Conservation (phyloP, 2,113 vertebrate genomes). For the Brachypodius melanocephalos region DNA sequence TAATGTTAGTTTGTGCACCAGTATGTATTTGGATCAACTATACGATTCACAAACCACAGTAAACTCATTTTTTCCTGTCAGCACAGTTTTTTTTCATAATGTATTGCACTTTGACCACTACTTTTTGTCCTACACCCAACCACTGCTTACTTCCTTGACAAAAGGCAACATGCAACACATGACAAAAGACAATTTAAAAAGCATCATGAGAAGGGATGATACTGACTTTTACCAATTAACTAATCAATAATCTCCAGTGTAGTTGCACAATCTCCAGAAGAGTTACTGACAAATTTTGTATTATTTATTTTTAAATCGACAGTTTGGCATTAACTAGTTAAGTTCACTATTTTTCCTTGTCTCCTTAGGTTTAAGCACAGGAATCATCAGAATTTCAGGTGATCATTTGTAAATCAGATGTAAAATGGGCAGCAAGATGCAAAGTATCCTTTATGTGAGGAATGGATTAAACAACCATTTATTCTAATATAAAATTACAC, state of each 20-base stretch:
- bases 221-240: not conserved
- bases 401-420: not conserved
- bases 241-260: not conserved
- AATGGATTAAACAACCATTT: not conserved
- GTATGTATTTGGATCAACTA: not conserved
- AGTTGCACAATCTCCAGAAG: not conserved
- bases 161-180: not conserved
- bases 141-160: not conserved
- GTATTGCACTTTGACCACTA: not conserved
- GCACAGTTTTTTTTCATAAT: not conserved
- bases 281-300: not conserved
- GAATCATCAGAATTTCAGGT: not conserved
- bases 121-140: not conserved
- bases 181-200: not conserved
- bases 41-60: not conserved
- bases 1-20: not conserved
- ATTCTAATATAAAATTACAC: not conserved
- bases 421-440: not conserved
- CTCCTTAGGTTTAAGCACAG: not conserved
- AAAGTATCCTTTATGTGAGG: not conserved
- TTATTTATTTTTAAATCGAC: not conserved
- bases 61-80: not conserved
- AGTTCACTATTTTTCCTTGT: not conserved
- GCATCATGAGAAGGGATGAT: not conserved
- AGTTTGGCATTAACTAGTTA: not conserved